phyloP scores from a whole-genome alignment of 2,113 vertebrate genomes.

The Emydocephalus ijimae region DNA sequence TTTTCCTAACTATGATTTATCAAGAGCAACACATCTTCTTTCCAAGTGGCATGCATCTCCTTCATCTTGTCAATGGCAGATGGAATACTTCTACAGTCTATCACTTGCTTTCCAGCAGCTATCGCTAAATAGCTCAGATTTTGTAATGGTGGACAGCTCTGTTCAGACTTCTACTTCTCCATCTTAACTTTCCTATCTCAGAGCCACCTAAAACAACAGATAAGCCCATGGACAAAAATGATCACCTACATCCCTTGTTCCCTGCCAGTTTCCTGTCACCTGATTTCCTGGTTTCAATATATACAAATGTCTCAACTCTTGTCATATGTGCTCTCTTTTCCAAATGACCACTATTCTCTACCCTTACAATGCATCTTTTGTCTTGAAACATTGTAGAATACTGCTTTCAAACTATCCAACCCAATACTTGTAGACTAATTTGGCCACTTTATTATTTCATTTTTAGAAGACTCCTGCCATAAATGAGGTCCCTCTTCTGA shows the following conservation, averaged over 20 bases:
- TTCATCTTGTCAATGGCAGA: background rate
- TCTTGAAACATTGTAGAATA: background rate
- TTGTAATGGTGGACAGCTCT: background rate
- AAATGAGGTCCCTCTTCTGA: background rate
- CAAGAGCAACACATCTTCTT: background rate
- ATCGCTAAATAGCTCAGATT: background rate
- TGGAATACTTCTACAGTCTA: background rate
- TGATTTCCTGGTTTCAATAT: background rate
- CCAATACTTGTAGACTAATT: background rate
- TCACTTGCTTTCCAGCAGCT: background rate
- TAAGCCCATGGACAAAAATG: background rate
- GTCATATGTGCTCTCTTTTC: background rate
- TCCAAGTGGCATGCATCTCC: background rate
- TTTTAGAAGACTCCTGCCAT: background rate
- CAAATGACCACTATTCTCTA: background rate
- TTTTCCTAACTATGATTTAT: background rate
- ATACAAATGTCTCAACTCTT: background rate
- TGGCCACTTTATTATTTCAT: background rate
- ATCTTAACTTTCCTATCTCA: background rate
- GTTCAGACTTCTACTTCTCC: background rate
- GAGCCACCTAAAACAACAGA: background rate
- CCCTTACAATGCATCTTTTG: background rate
- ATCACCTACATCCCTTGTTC: background rate
- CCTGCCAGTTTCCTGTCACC: background rate
- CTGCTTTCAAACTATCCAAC: background rate